Evolutionary conservation across 2,797 vertebrate genomes (phyloP).

Genomic region (Propithecus deckenii): DNA sequence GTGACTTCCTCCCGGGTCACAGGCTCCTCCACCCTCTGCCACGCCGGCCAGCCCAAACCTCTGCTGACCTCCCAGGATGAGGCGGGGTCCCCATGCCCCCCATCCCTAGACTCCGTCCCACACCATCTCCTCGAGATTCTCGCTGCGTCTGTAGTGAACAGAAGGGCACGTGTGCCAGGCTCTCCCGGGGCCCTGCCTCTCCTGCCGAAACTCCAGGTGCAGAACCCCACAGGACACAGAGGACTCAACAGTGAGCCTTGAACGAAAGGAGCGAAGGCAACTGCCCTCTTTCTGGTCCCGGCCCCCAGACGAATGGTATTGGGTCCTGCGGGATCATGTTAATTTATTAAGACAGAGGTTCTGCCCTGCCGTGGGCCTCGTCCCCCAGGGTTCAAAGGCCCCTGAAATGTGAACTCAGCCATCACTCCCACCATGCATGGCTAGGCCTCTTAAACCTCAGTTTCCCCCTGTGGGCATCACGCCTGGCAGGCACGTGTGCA

Average conservation of each 20-base stretch:
- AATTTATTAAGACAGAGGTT: fast-evolving
- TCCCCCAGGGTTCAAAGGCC: too few relatives aligned
- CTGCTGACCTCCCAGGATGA: fast-evolving
- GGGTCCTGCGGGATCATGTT: fast-evolving
- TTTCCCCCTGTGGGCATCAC: neutral
- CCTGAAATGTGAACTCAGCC: fast-evolving
- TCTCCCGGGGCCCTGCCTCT: neutral
- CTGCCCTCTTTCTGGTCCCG: too few relatives aligned
- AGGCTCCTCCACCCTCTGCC: neutral
- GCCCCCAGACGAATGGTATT: fast-evolving
- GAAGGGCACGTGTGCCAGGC: too few relatives aligned
- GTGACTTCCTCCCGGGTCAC: fast-evolving
- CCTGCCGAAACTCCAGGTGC: neutral
- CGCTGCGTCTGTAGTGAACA: fast-evolving
- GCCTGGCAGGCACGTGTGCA: fast-evolving
- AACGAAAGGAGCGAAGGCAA: fast-evolving
- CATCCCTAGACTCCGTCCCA: neutral
- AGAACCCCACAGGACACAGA: fast-evolving
- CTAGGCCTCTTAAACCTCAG: neutral
- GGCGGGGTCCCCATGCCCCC: neutral
- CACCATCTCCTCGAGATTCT: too few relatives aligned
- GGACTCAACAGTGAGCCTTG: fast-evolving
- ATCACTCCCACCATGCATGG: fast-evolving
- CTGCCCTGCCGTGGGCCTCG: too few relatives aligned
- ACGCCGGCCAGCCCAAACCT: neutral